These are phyloP conservation scores for Watsonalla cultraria DNA, from an alignment of 2,888 invertebrate species.

Conservation along the genomic window DNA sequence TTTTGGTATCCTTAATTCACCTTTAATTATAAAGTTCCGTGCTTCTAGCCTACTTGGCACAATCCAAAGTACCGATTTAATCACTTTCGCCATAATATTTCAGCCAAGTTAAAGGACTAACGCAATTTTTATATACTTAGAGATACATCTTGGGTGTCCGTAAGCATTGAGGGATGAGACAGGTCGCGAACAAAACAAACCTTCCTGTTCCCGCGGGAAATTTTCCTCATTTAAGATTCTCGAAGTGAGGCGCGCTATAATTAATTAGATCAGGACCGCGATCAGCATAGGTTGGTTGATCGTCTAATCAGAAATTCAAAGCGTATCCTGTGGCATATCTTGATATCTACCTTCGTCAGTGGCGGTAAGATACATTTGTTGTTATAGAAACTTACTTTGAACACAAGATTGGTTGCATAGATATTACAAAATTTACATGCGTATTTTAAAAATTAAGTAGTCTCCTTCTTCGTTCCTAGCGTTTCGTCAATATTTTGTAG, in stretches of 20 bases:
- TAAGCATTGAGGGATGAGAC: not conserved
- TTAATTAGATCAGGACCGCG: constrained; percentile 16
- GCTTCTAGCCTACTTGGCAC: too few relatives aligned
- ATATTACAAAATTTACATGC: too few relatives aligned
- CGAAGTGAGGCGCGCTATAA: constrained; percentile 13
- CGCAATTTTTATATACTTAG: not conserved
- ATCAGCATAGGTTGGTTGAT: constrained; percentile 4
- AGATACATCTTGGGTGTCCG: not conserved
- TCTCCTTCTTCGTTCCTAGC: too few relatives aligned
- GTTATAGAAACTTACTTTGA: not conserved
- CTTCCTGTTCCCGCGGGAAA: constrained; percentile 11
- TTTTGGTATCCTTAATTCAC: too few relatives aligned
- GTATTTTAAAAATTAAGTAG: too few relatives aligned
- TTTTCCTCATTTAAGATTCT: constrained; percentile 16
- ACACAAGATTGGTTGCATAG: not conserved
- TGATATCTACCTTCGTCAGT: not conserved
- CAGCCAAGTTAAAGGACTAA: too few relatives aligned
- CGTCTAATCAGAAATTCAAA: constrained; percentile 8
- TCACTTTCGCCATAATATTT: too few relatives aligned
- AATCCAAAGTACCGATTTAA: too few relatives aligned
- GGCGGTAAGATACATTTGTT: not conserved
- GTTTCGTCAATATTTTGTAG: too few relatives aligned
- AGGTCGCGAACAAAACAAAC: not conserved
- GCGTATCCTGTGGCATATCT: not conserved
- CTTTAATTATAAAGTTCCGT: too few relatives aligned